Conservation (phyloP, 2,797 vertebrate species). For the Enteromius trimaculatus region DNA sequence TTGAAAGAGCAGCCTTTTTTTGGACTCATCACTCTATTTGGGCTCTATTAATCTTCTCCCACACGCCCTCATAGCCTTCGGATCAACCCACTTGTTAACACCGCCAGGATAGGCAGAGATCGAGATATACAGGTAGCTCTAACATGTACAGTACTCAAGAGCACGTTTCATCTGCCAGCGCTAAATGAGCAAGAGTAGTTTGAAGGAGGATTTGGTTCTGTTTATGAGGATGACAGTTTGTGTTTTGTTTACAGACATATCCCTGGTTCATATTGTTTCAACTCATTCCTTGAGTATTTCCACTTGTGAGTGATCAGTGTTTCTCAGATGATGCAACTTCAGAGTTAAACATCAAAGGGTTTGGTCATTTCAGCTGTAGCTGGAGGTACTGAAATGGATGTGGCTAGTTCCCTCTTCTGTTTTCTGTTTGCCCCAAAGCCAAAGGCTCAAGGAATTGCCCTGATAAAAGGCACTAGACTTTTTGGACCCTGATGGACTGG, state of each 20-base stretch:
- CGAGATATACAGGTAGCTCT: conserved; percentile 31
- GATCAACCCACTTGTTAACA: conserved; percentile 46
- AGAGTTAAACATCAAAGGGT: conserved; percentile 13
- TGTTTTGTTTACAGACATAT: conserved; percentile 1
- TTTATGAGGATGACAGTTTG: not conserved
- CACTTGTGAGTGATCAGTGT: not conserved
- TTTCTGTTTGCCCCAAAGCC: conserved; percentile 33
- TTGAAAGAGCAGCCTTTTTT: conserved; percentile 50
- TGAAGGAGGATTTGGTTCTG: not conserved
- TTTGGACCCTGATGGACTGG: conserved; percentile 21
- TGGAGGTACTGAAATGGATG: conserved; percentile 14
- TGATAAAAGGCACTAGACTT: conserved; percentile 45
- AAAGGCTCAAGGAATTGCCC: conserved; percentile 17
- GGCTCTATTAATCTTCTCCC: conserved; percentile 39
- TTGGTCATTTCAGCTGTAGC: conserved; percentile 30
- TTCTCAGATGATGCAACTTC: conserved; percentile 3
- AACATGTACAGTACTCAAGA: conserved; percentile 12
- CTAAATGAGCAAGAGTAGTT: not conserved
- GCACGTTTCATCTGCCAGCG: not conserved
- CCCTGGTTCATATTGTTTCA: conserved; percentile 21
- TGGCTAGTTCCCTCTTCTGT: conserved; percentile 13
- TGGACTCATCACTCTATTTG: conserved; percentile 34
- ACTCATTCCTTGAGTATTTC: not conserved
- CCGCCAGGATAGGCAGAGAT: not conserved
- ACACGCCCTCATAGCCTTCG: conserved; percentile 34